Base-by-base conservation (phyloP, 2,113 vertebrate genomes). In the Mesocricetus auratus region DNA sequence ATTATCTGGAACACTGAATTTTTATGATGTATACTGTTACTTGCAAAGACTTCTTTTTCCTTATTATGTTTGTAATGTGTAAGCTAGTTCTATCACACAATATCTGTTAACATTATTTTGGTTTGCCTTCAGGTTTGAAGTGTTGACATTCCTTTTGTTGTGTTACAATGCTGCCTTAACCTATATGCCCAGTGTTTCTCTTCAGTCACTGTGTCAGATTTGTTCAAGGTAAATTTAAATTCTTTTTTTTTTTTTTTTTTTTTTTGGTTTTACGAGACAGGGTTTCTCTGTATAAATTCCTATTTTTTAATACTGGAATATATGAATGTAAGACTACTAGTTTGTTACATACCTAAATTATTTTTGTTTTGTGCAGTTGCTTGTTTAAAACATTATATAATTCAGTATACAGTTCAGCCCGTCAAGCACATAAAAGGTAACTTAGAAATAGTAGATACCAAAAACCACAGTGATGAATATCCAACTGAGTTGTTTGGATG, bases 141-240 rank as follows among this genome's bases (percentile, higher is more conserved):
- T 99, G 86, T 98, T 99, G 99, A 99, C 99, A 92, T 99, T 99
- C 97, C 99, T 99, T 97, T 98, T 99, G 97, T 98, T 99, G 95
- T 99, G 99, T 97, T 99, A 99, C 98, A 99, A 99, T 71, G 99
- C 99, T 98, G 98, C 99, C 97, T 99, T 99, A 98, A 99, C 99
- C 98, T 99, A 99, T 98, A 99, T 99, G 99, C 99, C 99, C 97
- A 94, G 98, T 95, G 98, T 99, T 96, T 99, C 99, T 96, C 99
- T 99, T 96, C 99, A 99, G 96, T 99, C 99, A 3, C 98, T 99
- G 96, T 99, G 99, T 98, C 99, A 99, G 9, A 99, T 99, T 97
- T 99, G 99, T 97, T 99, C 99, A 98, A 99, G 99, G 99, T 99
- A 99, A 99, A 97, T 96, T 93, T 94, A 95, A 95, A 96, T 82